Conservation (phyloP, 2,113 vertebrate genomes). For the Macaca nemestrina region DNA sequence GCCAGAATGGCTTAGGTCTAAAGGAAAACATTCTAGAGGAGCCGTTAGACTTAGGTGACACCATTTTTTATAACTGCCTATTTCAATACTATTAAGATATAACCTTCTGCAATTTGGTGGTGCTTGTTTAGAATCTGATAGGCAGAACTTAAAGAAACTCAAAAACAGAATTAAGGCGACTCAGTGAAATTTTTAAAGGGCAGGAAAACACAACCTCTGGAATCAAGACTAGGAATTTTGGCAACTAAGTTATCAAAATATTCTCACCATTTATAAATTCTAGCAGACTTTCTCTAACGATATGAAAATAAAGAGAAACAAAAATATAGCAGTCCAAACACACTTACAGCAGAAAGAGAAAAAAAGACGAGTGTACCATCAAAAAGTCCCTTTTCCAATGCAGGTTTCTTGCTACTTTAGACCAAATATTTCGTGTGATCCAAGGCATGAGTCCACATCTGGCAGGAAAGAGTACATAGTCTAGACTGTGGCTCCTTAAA, state of each 20-base stretch:
- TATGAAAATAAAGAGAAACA: background rate
- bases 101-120: background rate
- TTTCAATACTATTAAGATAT: background rate
- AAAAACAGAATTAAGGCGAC: background rate
- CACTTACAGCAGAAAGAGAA: background rate
- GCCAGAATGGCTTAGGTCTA: background rate
- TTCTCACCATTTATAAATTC: conserved; percentile 37
- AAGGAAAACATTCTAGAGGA: background rate
- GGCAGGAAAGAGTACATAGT: background rate
- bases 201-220: conserved; percentile 36
- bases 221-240: conserved; percentile 23
- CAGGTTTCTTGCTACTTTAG: background rate
- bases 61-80: background rate
- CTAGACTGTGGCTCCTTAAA: background rate
- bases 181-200: background rate
- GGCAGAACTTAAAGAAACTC: background rate
- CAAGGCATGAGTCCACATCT: background rate
- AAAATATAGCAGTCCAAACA: background rate
- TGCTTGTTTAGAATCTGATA: background rate
- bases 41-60: background rate
- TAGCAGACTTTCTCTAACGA: background rate
- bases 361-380: background rate
- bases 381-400: background rate
- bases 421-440: background rate
- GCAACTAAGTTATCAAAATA: conserved; percentile 33